Conservation (phyloP, 1,140 invertebrate genomes). For the Wiebesia pumilae region DNA sequence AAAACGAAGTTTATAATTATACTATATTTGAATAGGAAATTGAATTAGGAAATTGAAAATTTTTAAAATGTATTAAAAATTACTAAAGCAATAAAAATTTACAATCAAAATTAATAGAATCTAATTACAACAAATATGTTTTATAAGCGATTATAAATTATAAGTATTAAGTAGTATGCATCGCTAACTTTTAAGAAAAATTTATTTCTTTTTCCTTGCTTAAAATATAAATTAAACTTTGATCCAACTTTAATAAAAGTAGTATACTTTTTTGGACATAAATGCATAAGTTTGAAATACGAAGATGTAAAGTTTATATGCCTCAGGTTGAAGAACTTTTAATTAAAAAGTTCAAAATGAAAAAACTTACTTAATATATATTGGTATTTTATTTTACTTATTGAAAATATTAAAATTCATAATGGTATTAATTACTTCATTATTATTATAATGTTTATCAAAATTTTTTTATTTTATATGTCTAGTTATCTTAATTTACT, state of each 20-base stretch:
- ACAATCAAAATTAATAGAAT: too few species aligned
- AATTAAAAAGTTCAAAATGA: slow-evolving; percentile 20
- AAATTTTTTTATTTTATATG: too few species aligned
- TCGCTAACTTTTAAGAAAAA: background rate
- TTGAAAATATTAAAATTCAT: background rate
- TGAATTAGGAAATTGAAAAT: too few species aligned
- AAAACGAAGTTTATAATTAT: too few species aligned
- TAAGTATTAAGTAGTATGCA: background rate
- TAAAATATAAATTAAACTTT: background rate
- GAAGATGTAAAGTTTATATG: background rate
- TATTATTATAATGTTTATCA: too few species aligned
- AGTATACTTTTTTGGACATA: background rate
- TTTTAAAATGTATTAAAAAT: too few species aligned
- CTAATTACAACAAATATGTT: too few species aligned
- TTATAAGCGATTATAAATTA: background rate
- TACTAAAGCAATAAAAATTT: too few species aligned
- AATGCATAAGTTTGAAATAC: slow-evolving; percentile 11
- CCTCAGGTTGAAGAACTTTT: background rate
- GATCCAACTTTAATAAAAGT: background rate
- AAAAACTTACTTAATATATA: background rate
- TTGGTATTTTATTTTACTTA: background rate
- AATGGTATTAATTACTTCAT: background rate
- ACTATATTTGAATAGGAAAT: too few species aligned
- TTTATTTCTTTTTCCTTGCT: background rate
- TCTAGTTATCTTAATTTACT: too few species aligned